phyloP scores from a whole-genome alignment of 2,888 invertebrate species.

The Drosophila macrospina region DNA sequence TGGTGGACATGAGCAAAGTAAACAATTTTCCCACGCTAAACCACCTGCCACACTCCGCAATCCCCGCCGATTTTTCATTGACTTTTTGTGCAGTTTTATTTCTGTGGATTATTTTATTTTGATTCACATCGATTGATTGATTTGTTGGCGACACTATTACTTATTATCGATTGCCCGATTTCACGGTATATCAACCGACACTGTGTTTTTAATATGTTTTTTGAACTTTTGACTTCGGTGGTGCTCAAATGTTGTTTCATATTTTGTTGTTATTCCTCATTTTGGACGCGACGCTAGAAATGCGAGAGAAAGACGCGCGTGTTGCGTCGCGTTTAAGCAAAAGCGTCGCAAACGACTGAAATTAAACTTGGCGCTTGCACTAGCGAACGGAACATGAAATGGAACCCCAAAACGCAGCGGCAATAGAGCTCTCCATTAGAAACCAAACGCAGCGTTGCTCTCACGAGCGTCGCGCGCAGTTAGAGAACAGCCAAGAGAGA shows the following conservation, averaged over 20 bases:
- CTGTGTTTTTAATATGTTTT: constrained; percentile 13
- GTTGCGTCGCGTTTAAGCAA: constrained; percentile 47
- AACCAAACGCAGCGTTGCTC: constrained; percentile 45
- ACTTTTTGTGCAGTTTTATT: constrained; percentile 53
- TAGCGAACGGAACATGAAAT: constrained; percentile 50
- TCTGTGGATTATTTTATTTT: constrained; percentile 18
- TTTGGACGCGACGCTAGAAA: constrained; percentile 6
- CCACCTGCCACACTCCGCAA: constrained; percentile 43
- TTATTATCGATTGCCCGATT: constrained; percentile 27
- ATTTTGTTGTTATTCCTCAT: constrained; percentile 51
- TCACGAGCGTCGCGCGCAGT: constrained; percentile 38
- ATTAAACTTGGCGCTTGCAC: constrained; percentile 51
- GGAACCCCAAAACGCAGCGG: constrained; percentile 54
- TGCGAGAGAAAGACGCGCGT: constrained; percentile 38
- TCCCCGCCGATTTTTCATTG: constrained; percentile 55
- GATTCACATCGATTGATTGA: constrained; percentile 44
- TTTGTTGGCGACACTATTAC: constrained; percentile 29
- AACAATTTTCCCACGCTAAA: constrained; percentile 75
- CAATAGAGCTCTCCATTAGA: constrained; percentile 43
- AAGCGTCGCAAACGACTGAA: constrained; percentile 74
- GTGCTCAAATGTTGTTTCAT: constrained; percentile 47
- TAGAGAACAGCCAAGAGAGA: constrained; percentile 14
- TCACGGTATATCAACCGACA: constrained; percentile 5
- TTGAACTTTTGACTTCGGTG: constrained; percentile 49
- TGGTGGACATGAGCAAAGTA: constrained; percentile 31